These are phyloP conservation scores for Bothrops jararaca DNA, from an alignment of 2,113 vertebrate genomes.

Conservation along the genomic window DNA sequence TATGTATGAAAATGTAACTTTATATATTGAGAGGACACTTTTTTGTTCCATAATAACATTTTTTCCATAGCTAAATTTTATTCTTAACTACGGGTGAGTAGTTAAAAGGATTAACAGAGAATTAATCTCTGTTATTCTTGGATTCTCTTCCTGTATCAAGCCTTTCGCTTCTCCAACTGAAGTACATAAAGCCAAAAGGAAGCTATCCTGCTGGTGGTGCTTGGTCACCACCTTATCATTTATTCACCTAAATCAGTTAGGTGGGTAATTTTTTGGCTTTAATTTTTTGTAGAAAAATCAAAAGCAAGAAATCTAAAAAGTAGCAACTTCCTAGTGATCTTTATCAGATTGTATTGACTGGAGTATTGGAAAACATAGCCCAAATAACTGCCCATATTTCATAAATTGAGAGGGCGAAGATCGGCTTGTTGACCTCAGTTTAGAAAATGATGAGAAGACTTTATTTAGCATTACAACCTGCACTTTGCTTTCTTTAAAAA, in stretches of 20 bases:
- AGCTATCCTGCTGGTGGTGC: background rate
- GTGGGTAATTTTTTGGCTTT: background rate
- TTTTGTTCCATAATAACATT: background rate
- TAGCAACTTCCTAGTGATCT: background rate
- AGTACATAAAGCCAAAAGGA: background rate
- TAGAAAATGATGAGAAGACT: background rate
- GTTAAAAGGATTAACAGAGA: background rate
- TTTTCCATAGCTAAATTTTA: background rate
- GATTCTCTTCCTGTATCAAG: background rate
- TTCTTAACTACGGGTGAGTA: background rate
- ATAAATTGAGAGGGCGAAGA: background rate
- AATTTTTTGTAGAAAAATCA: background rate
- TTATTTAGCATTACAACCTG: background rate
- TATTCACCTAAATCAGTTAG: background rate
- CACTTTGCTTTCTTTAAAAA: background rate
- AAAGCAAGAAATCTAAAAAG: constrained; percentile 3
- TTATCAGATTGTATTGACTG: background rate
- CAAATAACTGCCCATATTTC: background rate
- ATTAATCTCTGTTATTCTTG: background rate
- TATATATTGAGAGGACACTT: background rate
- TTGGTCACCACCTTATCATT: background rate
- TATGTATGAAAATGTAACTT: background rate
- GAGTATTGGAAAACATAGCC: background rate
- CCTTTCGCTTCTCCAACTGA: background rate
- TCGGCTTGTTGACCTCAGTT: background rate